These are phyloP conservation scores for Eupithecia exiguata DNA, from an alignment of 2,888 invertebrate genomes.

Conservation along the genomic window DNA sequence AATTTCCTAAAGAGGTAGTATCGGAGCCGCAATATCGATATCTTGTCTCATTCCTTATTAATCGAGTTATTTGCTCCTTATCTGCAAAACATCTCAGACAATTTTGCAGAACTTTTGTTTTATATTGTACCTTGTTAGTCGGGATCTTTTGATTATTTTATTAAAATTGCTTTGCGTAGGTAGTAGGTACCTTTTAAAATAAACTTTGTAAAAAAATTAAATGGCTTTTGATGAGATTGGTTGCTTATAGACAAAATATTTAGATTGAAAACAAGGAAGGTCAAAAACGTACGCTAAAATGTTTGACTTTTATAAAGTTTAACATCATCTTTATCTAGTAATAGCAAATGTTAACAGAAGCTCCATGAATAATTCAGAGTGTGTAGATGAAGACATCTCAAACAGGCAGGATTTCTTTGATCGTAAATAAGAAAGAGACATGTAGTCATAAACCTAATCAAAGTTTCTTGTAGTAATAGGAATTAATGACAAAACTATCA, in stretches of 20 bases:
- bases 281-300: background rate
- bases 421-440: constrained; percentile 20
- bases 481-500: background rate
- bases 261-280: background rate
- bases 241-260: background rate
- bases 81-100: background rate
- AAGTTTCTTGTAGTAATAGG: constrained; percentile 3
- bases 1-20: background rate
- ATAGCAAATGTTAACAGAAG: constrained; percentile 4
- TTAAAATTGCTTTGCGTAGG: background rate
- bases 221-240: background rate
- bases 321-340: no score
- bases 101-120: background rate
- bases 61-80: background rate
- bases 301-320: background rate
- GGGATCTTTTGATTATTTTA: background rate
- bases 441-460: constrained; percentile 14
- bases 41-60: background rate
- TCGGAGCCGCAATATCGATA: background rate
- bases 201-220: background rate
- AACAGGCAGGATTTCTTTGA: constrained; percentile 16
- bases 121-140: background rate
- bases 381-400: constrained; percentile 22
- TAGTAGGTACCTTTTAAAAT: background rate
- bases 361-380: constrained; percentile 41